Evolutionary conservation across 2,113 vertebrate species (phyloP), one percentile per base, ranked within the genome.

Genomic region (Seriola rivoliana): DNA sequence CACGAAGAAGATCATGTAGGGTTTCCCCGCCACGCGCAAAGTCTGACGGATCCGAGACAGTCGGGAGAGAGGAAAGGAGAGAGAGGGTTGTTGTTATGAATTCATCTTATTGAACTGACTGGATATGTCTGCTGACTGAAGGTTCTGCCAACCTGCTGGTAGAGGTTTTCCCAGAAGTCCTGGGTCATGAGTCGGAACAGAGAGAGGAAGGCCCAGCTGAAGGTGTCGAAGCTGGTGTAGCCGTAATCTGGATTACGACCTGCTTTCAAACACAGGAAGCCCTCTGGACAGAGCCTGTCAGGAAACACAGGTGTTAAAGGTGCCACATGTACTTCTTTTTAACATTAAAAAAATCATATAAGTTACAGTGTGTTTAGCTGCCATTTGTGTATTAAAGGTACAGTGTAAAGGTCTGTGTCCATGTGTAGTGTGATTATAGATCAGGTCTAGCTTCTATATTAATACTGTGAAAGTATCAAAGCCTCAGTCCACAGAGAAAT

Each of bases 1-100:
- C 89, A 99, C 98, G 69, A 99, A 99, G 95, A 99, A 99, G 82
- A 99, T 94, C 98, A 99, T 99, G 75, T 99, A 99, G 74, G 98
- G 98, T 75, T 99, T 99, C 67, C 98, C 98, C 21, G 98, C 97
- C 77, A 97, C 98, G 40, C 98, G 96, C 10, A 99, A 85, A 0
- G 98, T 99, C 98, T 99, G 90, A 17, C 62, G 71, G 60, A 68
- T 1, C 10, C 63, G 34, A 19, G 11, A 54, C 5, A 44, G 12
- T 29, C 29, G 29, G 29, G 29, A 29, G 29, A 72, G 34, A 32
- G 23, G 40, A 17, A 42, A 68, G 4, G 52, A 32, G 55, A 40
- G 50, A 65, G 60, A n/a, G 21, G 6, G 4, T 11, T 5, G 3
- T 10, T 44, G 44, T 63, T n/a, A 29, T 13, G 29, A 64, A 14